Base-by-base conservation (phyloP, 2,888 invertebrate genomes). In the Hanleya hanleyi region DNA sequence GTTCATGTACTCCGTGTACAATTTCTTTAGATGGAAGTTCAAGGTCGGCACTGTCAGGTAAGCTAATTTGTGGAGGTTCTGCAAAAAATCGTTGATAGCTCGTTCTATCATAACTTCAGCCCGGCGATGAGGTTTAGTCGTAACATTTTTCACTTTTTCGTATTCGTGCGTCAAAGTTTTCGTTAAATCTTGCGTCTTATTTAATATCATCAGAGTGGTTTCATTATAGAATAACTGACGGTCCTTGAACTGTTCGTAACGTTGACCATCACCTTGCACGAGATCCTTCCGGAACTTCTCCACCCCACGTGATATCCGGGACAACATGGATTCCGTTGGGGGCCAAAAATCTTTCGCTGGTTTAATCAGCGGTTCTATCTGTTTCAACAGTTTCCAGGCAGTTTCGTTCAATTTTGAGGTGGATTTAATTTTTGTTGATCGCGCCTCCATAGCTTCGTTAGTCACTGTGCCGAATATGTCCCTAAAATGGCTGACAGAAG, bases 331-430 rank as follows among this genome's bases (percentile, higher is more conserved):
- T 3, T 26, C 64, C 1, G 29, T 1, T 9, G 57, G 29, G 9
- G 57, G 22, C 12, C 15, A 64, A 18, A 35, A 64, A 3, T 37
- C 38, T n/a, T 64, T 26, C 1, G 2, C 36, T 3, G 64, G 38
- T n/a, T 22, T 36, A 18, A 64, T 37, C 2, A 64, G 35, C 18
- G 64, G 64, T 26, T 37, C 26, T 3, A 64, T 35, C 18, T 35
- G 35, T 18, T 18, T 26, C 37, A 64, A n/a, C 38, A 64, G 35
- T 37, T 64, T 64, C 37, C 35, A 35, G 33, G 64, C 64, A 9
- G 64, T 64, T 64, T 64, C 38, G 64, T 64, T 64, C 18, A 64
- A 26, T 22, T 35, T 37, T 6, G 64, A 26, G 15, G 26, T 64
- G 33, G 64, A 12, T 26, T 37, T 64, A 15, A 37, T 12, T 29